A percentile compares a stretch with the other conserved stretches of the same genome.
Conservation (phyloP, 2,888 invertebrate genomes). For the Anagyrus pseudococci region DNA sequence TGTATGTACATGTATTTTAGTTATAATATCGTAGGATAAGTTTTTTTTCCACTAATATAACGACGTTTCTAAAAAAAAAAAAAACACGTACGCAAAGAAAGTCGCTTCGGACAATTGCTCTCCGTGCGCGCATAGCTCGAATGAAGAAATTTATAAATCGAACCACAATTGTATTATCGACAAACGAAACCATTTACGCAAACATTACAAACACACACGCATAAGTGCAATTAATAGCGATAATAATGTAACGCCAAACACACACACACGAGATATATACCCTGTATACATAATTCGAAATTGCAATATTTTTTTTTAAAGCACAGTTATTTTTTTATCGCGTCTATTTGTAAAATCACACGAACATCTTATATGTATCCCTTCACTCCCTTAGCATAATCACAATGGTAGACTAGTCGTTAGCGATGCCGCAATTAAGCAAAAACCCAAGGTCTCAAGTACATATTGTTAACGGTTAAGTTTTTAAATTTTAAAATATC, state of each 20-base stretch:
- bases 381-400: conserved; percentile 18
- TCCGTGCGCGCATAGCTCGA: neutral
- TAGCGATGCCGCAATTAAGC: conserved; percentile 15
- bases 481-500: conserved; percentile 31
- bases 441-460: conserved; percentile 23
- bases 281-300: no score
- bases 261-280: neutral
- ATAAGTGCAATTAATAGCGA: conserved; percentile 23
- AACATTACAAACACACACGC: no score
- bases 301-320: conserved; percentile 23
- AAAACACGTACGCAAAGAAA: neutral
- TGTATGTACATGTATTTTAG: neutral
- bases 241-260: neutral
- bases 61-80: neutral
- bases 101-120: no score
- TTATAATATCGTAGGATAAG: neutral
- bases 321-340: conserved; percentile 14
- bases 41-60: neutral
- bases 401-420: conserved; percentile 28
- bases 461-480: conserved; percentile 32
- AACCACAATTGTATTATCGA: neutral
- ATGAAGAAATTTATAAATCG: neutral
- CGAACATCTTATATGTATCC: conserved; percentile 5
- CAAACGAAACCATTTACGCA: conserved; percentile 1
- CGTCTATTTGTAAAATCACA: neutral